A percentile compares a stretch with the other conserved stretches of the same genome.
phyloP scores from a whole-genome alignment of 1,140 invertebrate species.

The Oryctes rhinoceros region DNA sequence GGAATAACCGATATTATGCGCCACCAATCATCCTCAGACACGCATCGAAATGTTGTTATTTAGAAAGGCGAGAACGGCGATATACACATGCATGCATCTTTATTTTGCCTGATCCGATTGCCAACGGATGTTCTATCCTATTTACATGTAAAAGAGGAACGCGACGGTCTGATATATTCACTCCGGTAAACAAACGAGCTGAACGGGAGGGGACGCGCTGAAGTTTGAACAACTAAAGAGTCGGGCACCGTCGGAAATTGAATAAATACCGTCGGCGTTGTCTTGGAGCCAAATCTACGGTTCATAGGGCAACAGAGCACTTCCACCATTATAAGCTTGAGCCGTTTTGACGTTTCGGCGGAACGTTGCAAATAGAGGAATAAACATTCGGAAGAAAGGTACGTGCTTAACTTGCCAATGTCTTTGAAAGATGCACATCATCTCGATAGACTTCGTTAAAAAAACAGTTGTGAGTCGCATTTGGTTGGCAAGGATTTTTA shows the following conservation, averaged over 20 bases:
- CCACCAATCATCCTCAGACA: slow-evolving; percentile 7
- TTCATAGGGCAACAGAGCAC: background rate
- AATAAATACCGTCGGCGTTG: background rate
- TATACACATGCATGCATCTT: slow-evolving; percentile 18
- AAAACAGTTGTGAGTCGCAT: too few relatives aligned
- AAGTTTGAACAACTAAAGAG: slow-evolving; percentile 3
- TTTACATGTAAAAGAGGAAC: slow-evolving; percentile 7
- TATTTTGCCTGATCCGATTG: background rate
- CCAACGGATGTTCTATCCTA: slow-evolving; percentile 8
- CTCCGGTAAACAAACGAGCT: slow-evolving; percentile 4
- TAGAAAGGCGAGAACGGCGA: background rate
- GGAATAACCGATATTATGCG: slow-evolving; percentile 15
- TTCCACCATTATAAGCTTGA: background rate
- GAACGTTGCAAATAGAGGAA: background rate
- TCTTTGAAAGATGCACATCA: too few relatives aligned
- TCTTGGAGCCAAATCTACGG: background rate
- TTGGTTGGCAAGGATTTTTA: too few relatives aligned
- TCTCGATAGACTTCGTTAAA: too few relatives aligned
- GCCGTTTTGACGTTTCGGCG: background rate
- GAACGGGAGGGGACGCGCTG: background rate
- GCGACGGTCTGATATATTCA: background rate
- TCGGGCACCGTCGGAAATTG: background rate
- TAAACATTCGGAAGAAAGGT: background rate
- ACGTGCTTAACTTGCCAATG: too few relatives aligned
- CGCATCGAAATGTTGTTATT: slow-evolving; percentile 16